Conservation (phyloP, 2,113 vertebrate species). For the Lycaon pictus region DNA sequence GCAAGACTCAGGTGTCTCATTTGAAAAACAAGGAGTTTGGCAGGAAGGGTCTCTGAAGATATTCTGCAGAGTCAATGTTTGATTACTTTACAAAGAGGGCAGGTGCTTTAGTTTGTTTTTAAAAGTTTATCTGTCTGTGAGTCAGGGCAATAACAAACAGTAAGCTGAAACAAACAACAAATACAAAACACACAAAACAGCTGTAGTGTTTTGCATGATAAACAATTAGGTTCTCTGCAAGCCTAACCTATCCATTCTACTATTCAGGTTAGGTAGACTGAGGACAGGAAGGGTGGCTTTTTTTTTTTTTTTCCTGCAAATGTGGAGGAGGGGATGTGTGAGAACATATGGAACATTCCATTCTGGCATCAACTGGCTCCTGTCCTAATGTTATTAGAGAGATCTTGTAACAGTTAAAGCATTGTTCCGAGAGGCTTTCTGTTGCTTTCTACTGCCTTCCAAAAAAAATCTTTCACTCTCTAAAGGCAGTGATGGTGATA, state of each 20-base stretch:
- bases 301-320: background rate
- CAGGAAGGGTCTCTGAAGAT: background rate
- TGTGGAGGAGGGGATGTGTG: background rate
- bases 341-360: slow-evolving; percentile 62
- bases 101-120: background rate
- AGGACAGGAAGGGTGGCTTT: background rate
- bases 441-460: background rate
- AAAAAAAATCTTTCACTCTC: background rate
- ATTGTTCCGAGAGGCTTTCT: background rate
- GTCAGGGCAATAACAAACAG: background rate
- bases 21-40: background rate
- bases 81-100: background rate
- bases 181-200: too few relatives aligned
- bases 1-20: background rate
- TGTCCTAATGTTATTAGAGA: background rate
- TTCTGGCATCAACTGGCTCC: slow-evolving; percentile 11
- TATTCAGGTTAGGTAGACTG: too few relatives aligned
- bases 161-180: background rate
- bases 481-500: background rate
- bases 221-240: background rate
- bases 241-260: background rate
- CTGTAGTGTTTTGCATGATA: background rate
- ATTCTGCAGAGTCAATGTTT: background rate
- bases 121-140: background rate
- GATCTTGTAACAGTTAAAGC: background rate